phyloP scores from a whole-genome alignment of 2,888 invertebrate species.

The Piscicola geometra region DNA sequence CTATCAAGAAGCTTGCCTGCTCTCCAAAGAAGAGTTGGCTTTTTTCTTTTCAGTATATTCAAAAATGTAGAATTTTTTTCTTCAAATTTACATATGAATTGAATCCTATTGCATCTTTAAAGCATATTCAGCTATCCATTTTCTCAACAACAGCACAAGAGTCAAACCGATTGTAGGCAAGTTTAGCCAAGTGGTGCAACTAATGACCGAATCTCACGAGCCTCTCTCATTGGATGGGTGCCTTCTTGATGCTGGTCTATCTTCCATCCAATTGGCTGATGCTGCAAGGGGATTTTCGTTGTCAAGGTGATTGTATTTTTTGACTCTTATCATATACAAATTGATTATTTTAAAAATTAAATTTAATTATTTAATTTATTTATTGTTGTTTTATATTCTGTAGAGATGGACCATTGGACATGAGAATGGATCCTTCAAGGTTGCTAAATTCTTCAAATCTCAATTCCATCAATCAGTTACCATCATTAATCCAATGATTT shows the following conservation, averaged over 20 bases:
- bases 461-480: too few relatives aligned
- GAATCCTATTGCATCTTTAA: background rate
- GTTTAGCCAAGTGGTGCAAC: constrained; percentile 76
- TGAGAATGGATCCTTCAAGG: constrained; percentile 99
- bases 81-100: background rate
- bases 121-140: constrained; percentile 17
- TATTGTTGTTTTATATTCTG: constrained; percentile 57
- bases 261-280: constrained; percentile 87
- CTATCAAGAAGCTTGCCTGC: constrained; percentile 64
- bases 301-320: background rate
- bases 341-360: too few relatives aligned
- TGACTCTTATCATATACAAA: too few relatives aligned
- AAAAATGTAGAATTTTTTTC: background rate
- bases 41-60: too few relatives aligned
- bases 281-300: constrained; percentile 75
- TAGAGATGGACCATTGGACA: constrained; percentile 78
- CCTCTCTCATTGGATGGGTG: constrained; percentile 72
- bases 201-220: constrained; percentile 64
- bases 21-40: constrained; percentile 54
- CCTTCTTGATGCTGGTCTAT: constrained; percentile 86
- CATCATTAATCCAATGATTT: too few relatives aligned
- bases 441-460: too few relatives aligned
- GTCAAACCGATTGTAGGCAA: constrained; percentile 75
- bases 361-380: too few relatives aligned
- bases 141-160: constrained; percentile 43